Evolutionary conservation across 2,113 vertebrate species (phyloP).

Genomic region (Cyanoramphus novaezelandiae): DNA sequence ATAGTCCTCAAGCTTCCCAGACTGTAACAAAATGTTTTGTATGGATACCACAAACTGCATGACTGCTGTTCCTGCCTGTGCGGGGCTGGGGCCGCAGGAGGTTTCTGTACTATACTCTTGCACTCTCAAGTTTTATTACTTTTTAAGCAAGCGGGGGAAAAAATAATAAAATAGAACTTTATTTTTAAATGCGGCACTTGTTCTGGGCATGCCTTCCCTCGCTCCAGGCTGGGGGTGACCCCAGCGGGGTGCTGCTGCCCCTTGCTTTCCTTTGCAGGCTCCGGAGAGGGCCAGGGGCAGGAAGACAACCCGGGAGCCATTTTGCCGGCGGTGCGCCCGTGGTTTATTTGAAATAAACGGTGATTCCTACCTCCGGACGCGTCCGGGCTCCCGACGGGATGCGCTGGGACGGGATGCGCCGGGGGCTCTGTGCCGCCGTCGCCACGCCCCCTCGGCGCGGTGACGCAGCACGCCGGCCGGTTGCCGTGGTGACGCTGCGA

Average conservation of each 20-base stretch:
- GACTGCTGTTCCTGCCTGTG: not conserved
- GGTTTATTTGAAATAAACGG: slow-evolving; percentile 77
- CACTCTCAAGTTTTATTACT: slow-evolving; percentile 40
- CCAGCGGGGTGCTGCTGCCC: not conserved
- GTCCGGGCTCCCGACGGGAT: not conserved
- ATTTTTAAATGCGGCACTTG: slow-evolving; percentile 50
- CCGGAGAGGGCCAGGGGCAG: slow-evolving; percentile 40
- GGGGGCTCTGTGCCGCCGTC: not conserved
- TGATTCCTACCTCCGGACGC: slow-evolving; percentile 72
- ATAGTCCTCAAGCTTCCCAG: slow-evolving; percentile 11
- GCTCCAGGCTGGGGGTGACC: not conserved
- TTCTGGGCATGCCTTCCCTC: slow-evolving; percentile 11
- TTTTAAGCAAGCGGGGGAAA: slow-evolving; percentile 21
- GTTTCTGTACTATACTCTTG: slow-evolving; percentile 31
- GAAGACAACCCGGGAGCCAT: slow-evolving; percentile 25
- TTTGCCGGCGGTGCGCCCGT: slow-evolving; percentile 42
- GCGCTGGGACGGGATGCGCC: not conserved
- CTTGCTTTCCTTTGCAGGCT: slow-evolving; percentile 48
- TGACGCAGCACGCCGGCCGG: not conserved
- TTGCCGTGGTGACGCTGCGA: slow-evolving; percentile 8
- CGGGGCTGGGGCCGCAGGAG: not conserved
- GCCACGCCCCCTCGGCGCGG: not conserved
- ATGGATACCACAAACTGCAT: slow-evolving; percentile 1
- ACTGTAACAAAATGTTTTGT: slow-evolving; percentile 13
- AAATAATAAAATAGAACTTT: slow-evolving; percentile 44